Percentiles rank a stretch among this genome's conserved stretches.
phyloP scores from a whole-genome alignment of 2,113 vertebrate genomes.

The Ranitomeya imitator region DNA sequence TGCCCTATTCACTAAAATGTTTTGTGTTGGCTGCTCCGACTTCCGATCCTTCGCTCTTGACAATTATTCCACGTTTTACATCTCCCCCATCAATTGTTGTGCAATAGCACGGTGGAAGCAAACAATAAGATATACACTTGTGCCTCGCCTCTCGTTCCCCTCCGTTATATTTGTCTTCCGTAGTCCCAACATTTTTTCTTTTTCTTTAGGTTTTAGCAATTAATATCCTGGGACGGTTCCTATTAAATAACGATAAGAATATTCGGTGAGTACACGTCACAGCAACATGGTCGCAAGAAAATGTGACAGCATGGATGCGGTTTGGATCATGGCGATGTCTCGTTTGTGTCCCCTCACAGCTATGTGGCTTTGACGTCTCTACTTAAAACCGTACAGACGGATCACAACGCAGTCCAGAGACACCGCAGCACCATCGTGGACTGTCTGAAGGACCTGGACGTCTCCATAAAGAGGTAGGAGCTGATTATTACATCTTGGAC shows the following conservation, averaged over 20 bases:
- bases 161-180: no score
- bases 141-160: no score
- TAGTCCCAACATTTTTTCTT: neutral
- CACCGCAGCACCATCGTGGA: constrained; percentile 98
- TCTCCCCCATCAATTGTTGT: no score
- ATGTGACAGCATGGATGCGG: neutral
- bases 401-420: constrained; percentile 97
- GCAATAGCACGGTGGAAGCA: no score
- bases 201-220: constrained; percentile 90
- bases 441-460: constrained; percentile 97
- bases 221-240: constrained; percentile 97
- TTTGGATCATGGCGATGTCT: neutral
- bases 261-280: constrained; percentile 78
- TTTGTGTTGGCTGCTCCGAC: no score
- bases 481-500: neutral
- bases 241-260: constrained; percentile 99
- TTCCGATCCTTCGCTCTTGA: no score
- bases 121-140: no score
- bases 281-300: neutral
- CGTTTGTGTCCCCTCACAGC: constrained; percentile 66
- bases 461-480: constrained; percentile 95
- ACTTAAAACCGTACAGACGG: constrained; percentile 98
- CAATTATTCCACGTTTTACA: no score
- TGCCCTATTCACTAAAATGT: no score
- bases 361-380: constrained; percentile 97